Evolutionary conservation across 2,797 vertebrate species (phyloP).

Genomic region (Phoeniculus purpureus): DNA sequence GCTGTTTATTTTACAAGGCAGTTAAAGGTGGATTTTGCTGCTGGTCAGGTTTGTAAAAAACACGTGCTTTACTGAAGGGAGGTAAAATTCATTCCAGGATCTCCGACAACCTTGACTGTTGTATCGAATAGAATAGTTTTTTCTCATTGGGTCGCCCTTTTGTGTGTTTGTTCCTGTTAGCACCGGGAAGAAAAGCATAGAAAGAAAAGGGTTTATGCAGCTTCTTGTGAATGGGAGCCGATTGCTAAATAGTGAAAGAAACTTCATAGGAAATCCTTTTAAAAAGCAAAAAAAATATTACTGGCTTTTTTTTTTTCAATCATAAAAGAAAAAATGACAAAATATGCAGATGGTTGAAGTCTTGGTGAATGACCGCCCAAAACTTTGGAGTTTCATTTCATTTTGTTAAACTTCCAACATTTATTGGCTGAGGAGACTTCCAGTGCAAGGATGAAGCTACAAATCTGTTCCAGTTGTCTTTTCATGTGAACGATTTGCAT

Average conservation of each 20-base stretch:
- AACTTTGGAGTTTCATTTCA: neutral
- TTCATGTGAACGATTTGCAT: neutral
- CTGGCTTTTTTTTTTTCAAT: neutral
- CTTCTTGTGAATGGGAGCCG: neutral
- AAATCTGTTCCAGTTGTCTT: slow-evolving; percentile 2
- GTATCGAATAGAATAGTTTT: neutral
- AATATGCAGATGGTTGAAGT: neutral
- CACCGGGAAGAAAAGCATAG: neutral
- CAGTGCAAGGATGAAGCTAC: neutral
- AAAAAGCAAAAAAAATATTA: neutral
- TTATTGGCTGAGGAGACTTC: neutral
- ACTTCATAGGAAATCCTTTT: neutral
- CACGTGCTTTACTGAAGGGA: neutral
- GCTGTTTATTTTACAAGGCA: slow-evolving; percentile 74
- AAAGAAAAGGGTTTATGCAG: neutral
- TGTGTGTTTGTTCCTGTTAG: slow-evolving; percentile 5
- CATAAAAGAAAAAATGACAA: neutral
- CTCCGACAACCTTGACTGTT: slow-evolving; percentile 1
- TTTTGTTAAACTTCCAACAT: slow-evolving; percentile 24
- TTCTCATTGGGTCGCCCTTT: neutral
- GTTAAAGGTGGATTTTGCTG: slow-evolving; percentile 54
- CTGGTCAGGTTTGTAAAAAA: slow-evolving; percentile 38
- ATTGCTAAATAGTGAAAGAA: slow-evolving; percentile 1
- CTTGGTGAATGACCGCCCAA: neutral
- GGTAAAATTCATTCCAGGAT: neutral